Conservation (phyloP, 2,797 vertebrate genomes). For the Aselliscus stoliczkanus region DNA sequence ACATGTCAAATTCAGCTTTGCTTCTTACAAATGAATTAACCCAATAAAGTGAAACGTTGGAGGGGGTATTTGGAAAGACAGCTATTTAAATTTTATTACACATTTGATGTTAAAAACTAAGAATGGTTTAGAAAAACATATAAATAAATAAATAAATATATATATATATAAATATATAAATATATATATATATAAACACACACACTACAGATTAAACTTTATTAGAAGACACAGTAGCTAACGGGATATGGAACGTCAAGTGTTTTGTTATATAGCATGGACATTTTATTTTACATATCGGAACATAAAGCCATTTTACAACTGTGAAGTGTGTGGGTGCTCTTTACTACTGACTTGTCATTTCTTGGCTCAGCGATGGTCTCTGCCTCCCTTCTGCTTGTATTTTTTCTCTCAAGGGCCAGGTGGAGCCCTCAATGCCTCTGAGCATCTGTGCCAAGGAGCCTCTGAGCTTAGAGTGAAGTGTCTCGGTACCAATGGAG, state of each 20-base stretch:
- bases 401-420: background rate
- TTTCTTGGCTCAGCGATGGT: slow-evolving; percentile 15
- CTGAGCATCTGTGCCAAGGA: background rate
- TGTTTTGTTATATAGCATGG: slow-evolving; percentile 83
- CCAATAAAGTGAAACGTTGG: slow-evolving; percentile 83
- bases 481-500: background rate
- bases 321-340: slow-evolving; percentile 77
- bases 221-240: slow-evolving; percentile 82
- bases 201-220: slow-evolving; percentile 81
- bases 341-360: slow-evolving; percentile 73
- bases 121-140: slow-evolving; percentile 78
- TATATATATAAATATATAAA: slow-evolving; percentile 24
- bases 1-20: slow-evolving; percentile 85
- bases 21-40: slow-evolving; percentile 82
- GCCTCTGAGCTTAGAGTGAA: background rate
- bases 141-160: slow-evolving; percentile 45
- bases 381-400: background rate
- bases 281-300: slow-evolving; percentile 83
- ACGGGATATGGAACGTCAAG: slow-evolving; percentile 74
- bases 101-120: slow-evolving; percentile 82
- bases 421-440: background rate
- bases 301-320: slow-evolving; percentile 84
- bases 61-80: slow-evolving; percentile 79
- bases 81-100: slow-evolving; percentile 86
- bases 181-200: slow-evolving; percentile 45